Evolutionary conservation across 2,888 invertebrate genomes (phyloP).

Genomic region (Cyrtodaria siliqua): DNA sequence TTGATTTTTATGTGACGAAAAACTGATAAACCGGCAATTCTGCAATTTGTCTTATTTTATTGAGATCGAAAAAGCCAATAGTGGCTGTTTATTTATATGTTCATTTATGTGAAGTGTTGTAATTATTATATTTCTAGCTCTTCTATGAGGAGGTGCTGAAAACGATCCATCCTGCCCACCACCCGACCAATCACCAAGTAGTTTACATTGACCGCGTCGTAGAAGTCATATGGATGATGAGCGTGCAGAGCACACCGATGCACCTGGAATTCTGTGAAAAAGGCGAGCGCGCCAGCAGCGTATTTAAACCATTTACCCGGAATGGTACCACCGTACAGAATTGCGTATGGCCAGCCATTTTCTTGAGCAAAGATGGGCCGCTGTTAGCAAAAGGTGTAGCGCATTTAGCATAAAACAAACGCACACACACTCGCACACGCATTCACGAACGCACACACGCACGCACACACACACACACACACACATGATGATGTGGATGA

Average conservation of each 20-base stretch:
- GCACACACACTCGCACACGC: too few relatives aligned
- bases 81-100: too few relatives aligned
- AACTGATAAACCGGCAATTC: too few relatives aligned
- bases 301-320: constrained; percentile 55
- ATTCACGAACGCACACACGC: too few relatives aligned
- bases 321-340: constrained; percentile 51
- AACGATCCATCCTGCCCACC: constrained; percentile 49
- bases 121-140: constrained; percentile 25
- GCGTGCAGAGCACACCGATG: constrained; percentile 55
- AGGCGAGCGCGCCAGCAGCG: constrained; percentile 38
- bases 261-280: constrained; percentile 56
- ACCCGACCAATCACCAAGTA: constrained; percentile 40
- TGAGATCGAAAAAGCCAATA: too few relatives aligned
- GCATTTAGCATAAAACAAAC: constrained; percentile 40
- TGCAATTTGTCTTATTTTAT: too few relatives aligned
- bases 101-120: too few relatives aligned
- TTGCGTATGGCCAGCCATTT: constrained; percentile 61
- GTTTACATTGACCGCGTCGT: constrained; percentile 56
- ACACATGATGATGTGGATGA: too few relatives aligned
- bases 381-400: constrained; percentile 61
- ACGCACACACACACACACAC: too few relatives aligned
- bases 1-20: too few relatives aligned
- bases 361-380: constrained; percentile 46
- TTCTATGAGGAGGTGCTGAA: constrained; percentile 62
- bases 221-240: constrained; percentile 58